Evolutionary conservation across 92 coral and sea anemone genomes (phyloP), one percentile per base, ranked within the genome.

Genomic region (Chrysogorgia sp.): DNA sequence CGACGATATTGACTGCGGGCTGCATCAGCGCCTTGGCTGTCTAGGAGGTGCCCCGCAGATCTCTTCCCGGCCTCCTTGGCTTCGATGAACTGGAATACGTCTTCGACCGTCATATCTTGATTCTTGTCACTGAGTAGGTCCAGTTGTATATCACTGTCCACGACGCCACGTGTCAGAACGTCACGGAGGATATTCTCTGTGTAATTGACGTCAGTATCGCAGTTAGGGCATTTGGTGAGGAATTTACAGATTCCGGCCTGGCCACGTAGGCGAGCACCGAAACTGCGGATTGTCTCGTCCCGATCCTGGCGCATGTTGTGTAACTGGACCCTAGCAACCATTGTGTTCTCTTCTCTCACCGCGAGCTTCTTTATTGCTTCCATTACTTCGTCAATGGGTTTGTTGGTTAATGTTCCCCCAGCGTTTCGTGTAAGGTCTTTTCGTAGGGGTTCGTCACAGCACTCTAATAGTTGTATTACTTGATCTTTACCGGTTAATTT

Each of bases 371-470:
- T 77, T 7, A 85, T 77, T 5, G 92, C 85, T 0, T 26, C 71
- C 77, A 74, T n/a, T n/a, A n/a, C n/a, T n/a, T n/a, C n/a, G n/a
- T n/a, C n/a, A n/a, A n/a, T 81, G 19, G 81, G 83, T 57, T 83
- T 86, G 67, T 83, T 68, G 3, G 84, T 37, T 13, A 89, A 84
- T 0, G 86, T 82, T 56, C 90, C 76, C 47, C 93, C 86, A 0
- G 90, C 67, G 10, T 82, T 83, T 14, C 81, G 65, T 77, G 82
- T 87, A 43, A n/a, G n/a, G n/a, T n/a, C n/a, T n/a, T 89, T 89
- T 24, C 88, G 88, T 0, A 89, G 85, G 20, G 85, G 81, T 57
- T 89, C 87, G 29, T 89, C 62, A 48, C 92, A 88, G 34, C 89
- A 85, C 64, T 77, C 83, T 20, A 89, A 80, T 14, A 89, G 87